These are phyloP conservation scores for Poeciliopsis occidentalis DNA, from an alignment of 2,113 vertebrate species.

Conservation along the genomic window DNA sequence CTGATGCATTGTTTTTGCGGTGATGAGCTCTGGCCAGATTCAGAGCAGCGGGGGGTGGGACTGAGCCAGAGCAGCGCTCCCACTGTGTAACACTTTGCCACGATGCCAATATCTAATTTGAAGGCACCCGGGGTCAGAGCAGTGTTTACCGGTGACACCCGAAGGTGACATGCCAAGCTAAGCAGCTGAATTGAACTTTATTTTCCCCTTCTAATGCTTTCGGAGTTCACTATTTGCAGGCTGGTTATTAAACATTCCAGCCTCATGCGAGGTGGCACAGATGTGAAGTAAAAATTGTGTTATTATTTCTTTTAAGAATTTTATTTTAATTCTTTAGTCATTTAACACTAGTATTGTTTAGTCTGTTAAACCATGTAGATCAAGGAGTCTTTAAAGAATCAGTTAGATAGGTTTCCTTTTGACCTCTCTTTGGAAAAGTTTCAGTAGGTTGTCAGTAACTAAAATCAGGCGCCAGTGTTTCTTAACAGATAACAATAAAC, in stretches of 20 bases:
- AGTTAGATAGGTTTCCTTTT: no score
- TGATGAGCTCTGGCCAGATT: constrained; percentile 64
- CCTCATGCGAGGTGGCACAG: not conserved
- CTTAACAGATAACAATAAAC: no score
- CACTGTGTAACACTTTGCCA: constrained; percentile 61
- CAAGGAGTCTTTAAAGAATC: no score
- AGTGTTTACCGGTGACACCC: constrained; percentile 50
- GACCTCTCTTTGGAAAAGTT: no score
- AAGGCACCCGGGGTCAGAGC: constrained; percentile 70
- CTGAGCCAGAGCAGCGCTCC: constrained; percentile 63
- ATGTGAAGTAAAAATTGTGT: no score
- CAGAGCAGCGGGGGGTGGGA: constrained; percentile 63
- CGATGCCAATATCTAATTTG: constrained; percentile 74
- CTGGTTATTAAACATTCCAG: constrained; percentile 6
- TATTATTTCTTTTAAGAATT: no score
- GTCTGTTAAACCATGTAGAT: no score
- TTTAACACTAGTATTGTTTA: no score
- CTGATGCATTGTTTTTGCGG: constrained; percentile 68
- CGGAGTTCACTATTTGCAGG: constrained; percentile 32
- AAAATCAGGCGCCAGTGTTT: no score
- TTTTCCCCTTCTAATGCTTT: constrained; percentile 37
- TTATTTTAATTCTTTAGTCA: no score
- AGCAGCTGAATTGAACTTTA: constrained; percentile 59
- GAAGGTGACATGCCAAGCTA: constrained; percentile 43
- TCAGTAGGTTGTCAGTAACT: no score